Base-by-base conservation (phyloP, 2,888 invertebrate genomes). In the Lingula anatina region DNA sequence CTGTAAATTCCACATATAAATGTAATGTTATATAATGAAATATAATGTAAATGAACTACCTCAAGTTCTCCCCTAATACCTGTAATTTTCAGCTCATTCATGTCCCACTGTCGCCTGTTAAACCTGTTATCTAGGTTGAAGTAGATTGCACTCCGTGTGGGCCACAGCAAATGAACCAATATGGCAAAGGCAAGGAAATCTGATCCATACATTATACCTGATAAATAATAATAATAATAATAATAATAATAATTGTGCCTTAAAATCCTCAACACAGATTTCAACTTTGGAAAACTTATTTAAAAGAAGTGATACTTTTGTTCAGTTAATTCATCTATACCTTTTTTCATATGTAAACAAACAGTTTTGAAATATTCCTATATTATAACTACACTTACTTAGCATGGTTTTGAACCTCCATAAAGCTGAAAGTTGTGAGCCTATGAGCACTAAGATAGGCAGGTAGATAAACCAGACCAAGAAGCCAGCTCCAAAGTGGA, bases 401-500 rank as follows among this genome's bases (percentile, higher is more conserved):
- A 95, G 81, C 51, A 96, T 80, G 67, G 96, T 84, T 80, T 96
- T 96, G 78, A 89, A 91, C 79, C 95, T 85, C 94, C 95, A 97
- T 65, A 97, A 81, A 40, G 94, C 88, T 54, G 92, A 92, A 47
- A 97, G 88, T 80, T 93, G 90, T 47, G 93, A 81, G 12, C 93
- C 91, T 61, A 97, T 88, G 47, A 96, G 83, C 48, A 94, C 95
- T 59, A 96, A 86, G 53, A 95, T 88, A 12, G 96, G 95, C 69
- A 96, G 82, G 78, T 97, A 96, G 62, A 95, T 91, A 73, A 97
- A 95, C 97, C 97, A 97, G 12, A 97, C 96, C 36, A 97, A 82
- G 71, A 94, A 93, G 18, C 95, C 95, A 15, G 96, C 96, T 47
- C 95, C 97, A 77, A 96, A 92, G 76, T 97, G 96, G 44, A 95